Conservation (phyloP, 1,140 invertebrate species). For the Panulirus ornatus region DNA sequence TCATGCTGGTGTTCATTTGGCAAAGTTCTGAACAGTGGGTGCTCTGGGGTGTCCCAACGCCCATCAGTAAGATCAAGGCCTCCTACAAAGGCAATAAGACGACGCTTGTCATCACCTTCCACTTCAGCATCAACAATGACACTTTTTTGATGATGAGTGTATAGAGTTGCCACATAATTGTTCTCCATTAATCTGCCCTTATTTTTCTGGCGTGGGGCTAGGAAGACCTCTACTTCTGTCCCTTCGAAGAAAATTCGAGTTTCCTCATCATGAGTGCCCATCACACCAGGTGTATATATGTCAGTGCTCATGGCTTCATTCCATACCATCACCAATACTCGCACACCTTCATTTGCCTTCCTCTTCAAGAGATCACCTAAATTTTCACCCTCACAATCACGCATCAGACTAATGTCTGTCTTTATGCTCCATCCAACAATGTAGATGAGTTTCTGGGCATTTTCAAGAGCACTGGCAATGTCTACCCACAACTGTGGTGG, state of each 20-base stretch:
- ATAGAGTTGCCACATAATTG: conserved; percentile 75
- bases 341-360: conserved; percentile 75
- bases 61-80: conserved; percentile 76
- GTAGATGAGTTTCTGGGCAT: conserved; percentile 76
- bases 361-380: conserved; percentile 75
- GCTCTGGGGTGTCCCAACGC: conserved; percentile 75
- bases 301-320: conserved; percentile 75
- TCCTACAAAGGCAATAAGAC: conserved; percentile 75
- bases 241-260: conserved; percentile 75
- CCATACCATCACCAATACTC: conserved; percentile 75
- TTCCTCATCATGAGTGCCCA: conserved; percentile 76
- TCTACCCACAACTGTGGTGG: conserved; percentile 75
- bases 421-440: conserved; percentile 76
- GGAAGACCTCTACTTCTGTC: conserved; percentile 74
- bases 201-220: conserved; percentile 73
- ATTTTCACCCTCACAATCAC: conserved; percentile 70
- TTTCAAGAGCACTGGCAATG: conserved; percentile 64
- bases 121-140: conserved; percentile 72
- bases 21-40: conserved; percentile 75
- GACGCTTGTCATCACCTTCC: conserved; percentile 64
- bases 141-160: conserved; percentile 76
- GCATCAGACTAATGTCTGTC: conserved; percentile 70
- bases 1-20: conserved; percentile 69
- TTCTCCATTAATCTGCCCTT: conserved; percentile 71
- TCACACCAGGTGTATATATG: conserved; percentile 74